Evolutionary conservation across 2,113 vertebrate genomes (phyloP), one percentile per base, ranked within the genome.

Genomic region (Takifugu flavidus): DNA sequence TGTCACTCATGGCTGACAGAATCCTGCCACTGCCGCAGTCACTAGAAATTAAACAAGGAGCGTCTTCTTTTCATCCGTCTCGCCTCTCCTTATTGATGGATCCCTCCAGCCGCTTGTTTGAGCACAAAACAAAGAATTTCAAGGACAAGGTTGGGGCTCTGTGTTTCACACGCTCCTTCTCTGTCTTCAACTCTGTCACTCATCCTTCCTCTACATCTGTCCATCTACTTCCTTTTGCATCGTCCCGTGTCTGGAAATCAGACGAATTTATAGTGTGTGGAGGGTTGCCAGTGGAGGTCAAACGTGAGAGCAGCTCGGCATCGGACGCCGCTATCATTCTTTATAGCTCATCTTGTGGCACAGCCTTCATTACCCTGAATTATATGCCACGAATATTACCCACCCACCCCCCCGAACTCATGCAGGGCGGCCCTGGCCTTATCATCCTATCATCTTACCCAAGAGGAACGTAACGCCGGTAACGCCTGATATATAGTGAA

Each of bases 291-390:
- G 67, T 72, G 56, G 82, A 86, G 87, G 84, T 88, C 87, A 88
- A 86, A 86, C 25, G 71, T 45, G 63, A 71, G 71, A 83, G 75
- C 68, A 34, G 73, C 77, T 74, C 75, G 73, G 78, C 67, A 58
- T 79, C 80, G 81, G 79, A 75, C 84, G 80, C 69, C 65, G 70
- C 79, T 74, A 84, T 87, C 83, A 75, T 86, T 86, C 86, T 89
- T 89, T 87, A 88, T 82, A 84, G 84, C 80, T 64, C 75, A 86
- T 84, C 83, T 76, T 78, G 84, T 83, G 83, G 80, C 62, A 57
- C 67, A 84, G 83, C 84, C 80, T 88, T 89, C 84, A 89, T 89
- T 89, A 89, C 71, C 82, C 80, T 87, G 84, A 88, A 86, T 87
- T 88, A 89, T 83, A 87, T 8, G 46, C 65, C 57, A 59, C 65